A percentile compares a stretch with the other conserved stretches of the same genome.
These are phyloP conservation scores for Monochamus saltuarius DNA, from an alignment of 1,140 invertebrate genomes.

Conservation along the genomic window DNA sequence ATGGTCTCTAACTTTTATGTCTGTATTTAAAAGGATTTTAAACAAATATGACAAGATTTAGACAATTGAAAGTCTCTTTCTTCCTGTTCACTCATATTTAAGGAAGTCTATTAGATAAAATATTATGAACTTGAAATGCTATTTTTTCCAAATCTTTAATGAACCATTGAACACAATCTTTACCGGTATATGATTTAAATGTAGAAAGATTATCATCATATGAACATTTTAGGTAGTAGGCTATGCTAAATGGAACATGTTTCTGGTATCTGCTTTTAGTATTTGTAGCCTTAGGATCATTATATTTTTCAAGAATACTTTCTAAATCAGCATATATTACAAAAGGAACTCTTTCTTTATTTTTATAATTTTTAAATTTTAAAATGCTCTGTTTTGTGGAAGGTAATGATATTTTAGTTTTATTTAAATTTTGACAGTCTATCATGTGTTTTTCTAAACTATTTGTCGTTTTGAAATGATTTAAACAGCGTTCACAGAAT, in stretches of 20 bases:
- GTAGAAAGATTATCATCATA: constrained; percentile 39
- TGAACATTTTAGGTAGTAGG: constrained; percentile 10
- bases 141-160: constrained; percentile 23
- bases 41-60: constrained; percentile 40
- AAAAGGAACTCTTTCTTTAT: constrained; percentile 39
- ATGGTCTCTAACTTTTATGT: constrained; percentile 35
- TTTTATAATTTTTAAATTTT: neutral
- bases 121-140: constrained; percentile 25
- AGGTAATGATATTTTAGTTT: constrained; percentile 23
- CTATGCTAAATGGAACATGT: constrained; percentile 39
- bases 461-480: constrained; percentile 21
- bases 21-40: constrained; percentile 18
- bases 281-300: neutral
- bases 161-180: constrained; percentile 14
- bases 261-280: constrained; percentile 33
- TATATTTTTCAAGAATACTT: constrained; percentile 29
- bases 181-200: constrained; percentile 36
- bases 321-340: constrained; percentile 47
- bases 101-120: constrained; percentile 29
- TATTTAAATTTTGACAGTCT: constrained; percentile 18
- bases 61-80: constrained; percentile 2
- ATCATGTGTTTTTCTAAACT: constrained; percentile 22
- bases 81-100: constrained; percentile 15
- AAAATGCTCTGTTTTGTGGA: neutral
- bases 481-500: constrained; percentile 31